phyloP scores from a whole-genome alignment of 2,113 vertebrate species.

The Nyctereutes procyonoides region DNA sequence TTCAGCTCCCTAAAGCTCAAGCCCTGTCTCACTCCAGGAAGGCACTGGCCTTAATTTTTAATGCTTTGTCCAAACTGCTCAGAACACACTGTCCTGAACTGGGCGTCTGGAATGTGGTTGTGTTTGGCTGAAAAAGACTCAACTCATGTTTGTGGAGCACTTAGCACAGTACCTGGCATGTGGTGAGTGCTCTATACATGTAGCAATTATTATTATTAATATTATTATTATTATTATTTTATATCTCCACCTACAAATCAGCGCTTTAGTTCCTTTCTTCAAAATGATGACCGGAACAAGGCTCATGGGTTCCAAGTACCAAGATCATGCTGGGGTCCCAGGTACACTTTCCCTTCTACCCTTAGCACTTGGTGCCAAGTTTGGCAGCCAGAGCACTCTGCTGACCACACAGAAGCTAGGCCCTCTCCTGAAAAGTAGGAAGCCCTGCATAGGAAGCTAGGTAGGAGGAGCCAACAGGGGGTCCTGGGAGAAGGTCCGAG shows the following conservation, averaged over 20 bases:
- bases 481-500: conserved; percentile 49
- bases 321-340: neutral
- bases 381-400: conserved; percentile 48
- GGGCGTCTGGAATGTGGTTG: conserved; percentile 31
- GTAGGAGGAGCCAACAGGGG: conserved; percentile 64
- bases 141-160: neutral
- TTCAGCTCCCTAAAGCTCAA: neutral
- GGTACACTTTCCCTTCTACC: neutral
- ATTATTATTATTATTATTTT: conserved; percentile 70
- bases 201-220: conserved; percentile 69
- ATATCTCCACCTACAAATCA: neutral
- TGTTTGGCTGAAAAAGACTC: neutral
- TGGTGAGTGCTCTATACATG: neutral
- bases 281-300: neutral
- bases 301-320: conserved; percentile 48
- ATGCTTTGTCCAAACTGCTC: conserved; percentile 72
- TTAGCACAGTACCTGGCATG: neutral
- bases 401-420: neutral
- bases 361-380: neutral
- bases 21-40: neutral
- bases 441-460: neutral
- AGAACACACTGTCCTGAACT: neutral
- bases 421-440: conserved; percentile 48
- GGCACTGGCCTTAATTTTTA: conserved; percentile 46
- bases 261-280: conserved; percentile 64